These are phyloP conservation scores for Podabrus alpinus DNA, from an alignment of 2,888 invertebrate species.

Conservation along the genomic window DNA sequence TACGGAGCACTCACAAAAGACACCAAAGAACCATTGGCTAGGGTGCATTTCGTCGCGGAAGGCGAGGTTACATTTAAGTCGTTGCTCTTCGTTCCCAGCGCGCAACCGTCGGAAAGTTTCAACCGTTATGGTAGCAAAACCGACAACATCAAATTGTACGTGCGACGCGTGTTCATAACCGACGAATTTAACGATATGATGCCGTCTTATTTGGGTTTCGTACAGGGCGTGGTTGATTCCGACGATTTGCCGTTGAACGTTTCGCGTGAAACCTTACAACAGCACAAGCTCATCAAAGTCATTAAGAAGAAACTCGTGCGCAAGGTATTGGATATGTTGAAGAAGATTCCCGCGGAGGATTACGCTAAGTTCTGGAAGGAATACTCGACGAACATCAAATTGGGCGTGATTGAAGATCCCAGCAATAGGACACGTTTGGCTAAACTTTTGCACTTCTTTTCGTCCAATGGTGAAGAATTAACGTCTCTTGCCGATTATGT, in stretches of 20 bases:
- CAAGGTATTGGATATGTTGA: conserved; percentile 97
- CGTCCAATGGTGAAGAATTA: conserved; percentile 70
- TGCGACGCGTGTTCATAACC: conserved; percentile 97
- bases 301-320: conserved; percentile 98
- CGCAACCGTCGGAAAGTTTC: conserved; percentile 91
- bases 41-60: conserved; percentile 96
- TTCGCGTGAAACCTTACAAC: conserved; percentile 96
- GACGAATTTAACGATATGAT: conserved; percentile 99
- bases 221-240: conserved; percentile 96
- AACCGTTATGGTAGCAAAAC: conserved; percentile 93
- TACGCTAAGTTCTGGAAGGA: conserved; percentile 98
- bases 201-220: conserved; percentile 95
- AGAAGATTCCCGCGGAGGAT: conserved; percentile 88
- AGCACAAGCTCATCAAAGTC: conserved; percentile 97
- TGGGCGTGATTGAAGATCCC: conserved; percentile 96
- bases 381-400: conserved; percentile 86
- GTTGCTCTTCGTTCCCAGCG: conserved; percentile 89
- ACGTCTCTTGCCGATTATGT: conserved; percentile 89
- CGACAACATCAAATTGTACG: conserved; percentile 95
- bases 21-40: conserved; percentile 77
- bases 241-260: conserved; percentile 99
- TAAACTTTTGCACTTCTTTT: conserved; percentile 89
- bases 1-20: conserved; percentile 95
- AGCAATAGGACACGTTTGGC: conserved; percentile 94
- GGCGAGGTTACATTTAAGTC: conserved; percentile 99